Percentiles rank a stretch among this genome's conserved stretches.
Conservation (phyloP, 2,797 vertebrate genomes). For the Neopelma chrysocephalum region DNA sequence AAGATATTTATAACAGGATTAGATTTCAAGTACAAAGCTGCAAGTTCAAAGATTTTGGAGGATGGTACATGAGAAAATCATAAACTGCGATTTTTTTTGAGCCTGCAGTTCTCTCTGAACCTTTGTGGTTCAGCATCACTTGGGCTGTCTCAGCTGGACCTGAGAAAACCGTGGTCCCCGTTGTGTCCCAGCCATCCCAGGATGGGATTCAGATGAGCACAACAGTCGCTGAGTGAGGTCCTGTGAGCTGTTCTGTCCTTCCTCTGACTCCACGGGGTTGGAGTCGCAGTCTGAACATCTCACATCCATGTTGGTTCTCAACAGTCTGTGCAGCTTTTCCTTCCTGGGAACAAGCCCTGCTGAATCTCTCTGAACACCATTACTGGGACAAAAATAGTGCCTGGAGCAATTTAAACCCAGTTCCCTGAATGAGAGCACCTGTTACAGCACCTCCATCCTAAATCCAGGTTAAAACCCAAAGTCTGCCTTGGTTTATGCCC, state of each 20-base stretch:
- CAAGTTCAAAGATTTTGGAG: not conserved
- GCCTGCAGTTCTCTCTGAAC: not conserved
- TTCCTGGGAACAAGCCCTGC: not conserved
- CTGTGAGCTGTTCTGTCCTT: not conserved
- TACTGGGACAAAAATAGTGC: not conserved
- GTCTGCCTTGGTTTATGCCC: not conserved
- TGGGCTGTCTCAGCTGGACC: not conserved
- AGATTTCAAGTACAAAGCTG: not conserved
- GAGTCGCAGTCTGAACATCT: not conserved
- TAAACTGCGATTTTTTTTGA: not conserved
- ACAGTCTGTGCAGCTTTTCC: not conserved
- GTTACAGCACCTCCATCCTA: not conserved
- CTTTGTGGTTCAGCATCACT: not conserved
- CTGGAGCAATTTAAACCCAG: not conserved
- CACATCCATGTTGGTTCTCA: fast-evolving
- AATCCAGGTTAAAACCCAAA: not conserved
- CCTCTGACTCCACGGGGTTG: fast-evolving
- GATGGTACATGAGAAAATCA: not conserved
- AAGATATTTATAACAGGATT: not conserved
- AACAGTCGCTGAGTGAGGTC: not conserved
- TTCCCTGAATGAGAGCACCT: not conserved
- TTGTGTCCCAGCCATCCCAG: not conserved
- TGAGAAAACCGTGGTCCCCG: fast-evolving
- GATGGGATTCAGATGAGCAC: not conserved
- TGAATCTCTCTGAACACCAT: not conserved